Percentiles rank a stretch among this genome's conserved stretches.
These are phyloP conservation scores for Hyles vespertilio DNA, from an alignment of 1,140 invertebrate species.

Conservation along the genomic window DNA sequence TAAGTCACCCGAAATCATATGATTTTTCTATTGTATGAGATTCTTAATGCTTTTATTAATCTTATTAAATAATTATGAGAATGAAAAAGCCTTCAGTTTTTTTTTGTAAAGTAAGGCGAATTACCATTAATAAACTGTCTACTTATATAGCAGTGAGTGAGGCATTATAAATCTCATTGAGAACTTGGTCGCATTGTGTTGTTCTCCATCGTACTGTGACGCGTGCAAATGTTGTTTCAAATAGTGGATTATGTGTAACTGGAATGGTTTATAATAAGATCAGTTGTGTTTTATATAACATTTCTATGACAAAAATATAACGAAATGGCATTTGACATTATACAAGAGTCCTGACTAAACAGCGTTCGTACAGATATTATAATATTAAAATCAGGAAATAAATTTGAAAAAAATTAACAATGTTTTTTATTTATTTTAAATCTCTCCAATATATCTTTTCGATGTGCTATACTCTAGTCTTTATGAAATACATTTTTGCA, in stretches of 20 bases:
- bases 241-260: slow-evolving; percentile 26
- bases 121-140: too few species aligned
- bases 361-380: slow-evolving; percentile 68
- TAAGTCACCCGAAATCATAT: background rate
- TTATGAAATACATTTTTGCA: too few species aligned
- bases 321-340: slow-evolving; percentile 67
- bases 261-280: slow-evolving; percentile 54
- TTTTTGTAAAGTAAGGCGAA: too few species aligned
- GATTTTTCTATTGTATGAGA: background rate
- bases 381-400: slow-evolving; percentile 66
- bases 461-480: too few species aligned
- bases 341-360: slow-evolving; percentile 52
- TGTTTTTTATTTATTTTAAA: slow-evolving; percentile 38
- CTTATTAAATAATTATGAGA: too few species aligned
- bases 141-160: too few species aligned
- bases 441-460: too few species aligned
- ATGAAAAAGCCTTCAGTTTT: too few species aligned
- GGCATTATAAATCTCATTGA: too few species aligned
- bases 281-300: slow-evolving; percentile 70
- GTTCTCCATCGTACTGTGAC: too few species aligned
- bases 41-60: background rate
- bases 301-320: slow-evolving; percentile 67
- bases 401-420: slow-evolving; percentile 54
- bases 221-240: too few species aligned
- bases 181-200: too few species aligned